Conservation (phyloP, 2,888 invertebrate species). For the Acanthosepion pharaonis region DNA sequence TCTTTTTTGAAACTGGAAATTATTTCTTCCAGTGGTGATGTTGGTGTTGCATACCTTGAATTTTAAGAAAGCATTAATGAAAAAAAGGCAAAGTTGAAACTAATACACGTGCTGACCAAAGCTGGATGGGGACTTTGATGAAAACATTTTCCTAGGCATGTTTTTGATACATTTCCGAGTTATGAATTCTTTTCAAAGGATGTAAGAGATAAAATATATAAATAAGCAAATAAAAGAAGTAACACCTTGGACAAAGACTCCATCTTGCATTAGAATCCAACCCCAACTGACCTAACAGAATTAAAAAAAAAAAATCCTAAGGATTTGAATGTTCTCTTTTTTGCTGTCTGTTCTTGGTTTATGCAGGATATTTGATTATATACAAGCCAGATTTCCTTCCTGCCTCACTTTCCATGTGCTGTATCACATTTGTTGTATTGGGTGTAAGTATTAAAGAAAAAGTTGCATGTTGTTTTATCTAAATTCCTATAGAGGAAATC, state of each 20-base stretch:
- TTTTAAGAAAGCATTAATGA: neutral
- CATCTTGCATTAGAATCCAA: neutral
- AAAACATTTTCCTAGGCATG: neutral
- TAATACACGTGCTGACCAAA: neutral
- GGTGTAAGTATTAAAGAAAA: neutral
- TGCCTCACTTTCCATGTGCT: neutral
- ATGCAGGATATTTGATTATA: conserved; percentile 8
- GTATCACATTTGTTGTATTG: neutral
- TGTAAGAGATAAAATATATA: neutral
- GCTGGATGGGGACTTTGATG: neutral
- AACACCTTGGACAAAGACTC: neutral
- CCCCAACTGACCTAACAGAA: neutral
- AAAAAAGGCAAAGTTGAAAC: neutral
- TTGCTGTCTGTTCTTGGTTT: neutral
- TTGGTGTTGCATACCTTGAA: neutral
- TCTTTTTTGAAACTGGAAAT: neutral
- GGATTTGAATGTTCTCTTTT: neutral
- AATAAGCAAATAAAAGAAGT: neutral
- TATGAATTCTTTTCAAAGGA: neutral
- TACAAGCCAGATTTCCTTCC: neutral
- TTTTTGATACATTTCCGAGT: neutral
- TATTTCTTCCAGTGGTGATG: neutral
- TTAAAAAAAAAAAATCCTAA: neutral
- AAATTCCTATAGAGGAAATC: neutral
- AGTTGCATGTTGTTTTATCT: neutral